Evolutionary conservation across 2,113 vertebrate genomes (phyloP).

Genomic region (Pleuronectes platessa): DNA sequence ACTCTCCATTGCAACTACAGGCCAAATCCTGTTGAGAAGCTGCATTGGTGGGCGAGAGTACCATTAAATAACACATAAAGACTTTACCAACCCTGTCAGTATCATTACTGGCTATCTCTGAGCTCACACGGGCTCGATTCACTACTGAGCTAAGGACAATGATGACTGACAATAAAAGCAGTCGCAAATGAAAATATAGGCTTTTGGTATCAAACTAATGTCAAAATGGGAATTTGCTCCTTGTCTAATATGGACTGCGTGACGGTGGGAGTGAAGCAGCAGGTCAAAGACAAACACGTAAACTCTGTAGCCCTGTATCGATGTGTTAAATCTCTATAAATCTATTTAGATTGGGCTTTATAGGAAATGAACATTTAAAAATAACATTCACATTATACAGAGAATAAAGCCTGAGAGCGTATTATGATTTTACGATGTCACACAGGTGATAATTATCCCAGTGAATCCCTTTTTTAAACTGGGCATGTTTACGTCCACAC

Average conservation of each 20-base stretch:
- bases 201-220: neutral
- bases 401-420: conserved; percentile 11
- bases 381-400: neutral
- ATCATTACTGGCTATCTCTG: neutral
- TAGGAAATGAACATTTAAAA: neutral
- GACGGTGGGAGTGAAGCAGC: too few species aligned
- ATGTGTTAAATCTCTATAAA: too few species aligned
- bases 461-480: conserved; percentile 36
- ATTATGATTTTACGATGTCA: conserved; percentile 62
- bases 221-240: neutral
- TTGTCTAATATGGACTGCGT: neutral
- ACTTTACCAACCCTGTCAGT: neutral
- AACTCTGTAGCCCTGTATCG: too few species aligned
- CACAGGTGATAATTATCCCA: conserved; percentile 45
- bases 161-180: neutral
- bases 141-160: neutral
- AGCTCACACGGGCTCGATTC: neutral
- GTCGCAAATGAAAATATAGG: neutral
- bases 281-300: too few species aligned
- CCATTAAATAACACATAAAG: conserved; percentile 4
- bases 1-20: too few species aligned
- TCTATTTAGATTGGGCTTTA: too few species aligned
- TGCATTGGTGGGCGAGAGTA: neutral
- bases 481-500: conserved; percentile 6
- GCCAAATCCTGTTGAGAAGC: too few species aligned